phyloP scores from a whole-genome alignment of 2,797 vertebrate species.

The Enteromius trimaculatus region DNA sequence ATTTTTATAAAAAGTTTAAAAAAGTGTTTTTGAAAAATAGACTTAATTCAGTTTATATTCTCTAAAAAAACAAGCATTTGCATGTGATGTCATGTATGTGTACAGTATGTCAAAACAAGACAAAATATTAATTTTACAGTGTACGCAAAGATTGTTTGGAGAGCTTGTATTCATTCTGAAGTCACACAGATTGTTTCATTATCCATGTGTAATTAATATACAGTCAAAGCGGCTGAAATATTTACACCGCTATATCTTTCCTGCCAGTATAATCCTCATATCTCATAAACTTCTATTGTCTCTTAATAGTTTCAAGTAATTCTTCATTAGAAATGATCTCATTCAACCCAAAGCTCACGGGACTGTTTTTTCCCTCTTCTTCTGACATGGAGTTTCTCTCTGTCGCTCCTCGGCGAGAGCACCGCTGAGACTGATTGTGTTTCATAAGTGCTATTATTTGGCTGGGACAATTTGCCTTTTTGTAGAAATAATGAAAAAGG shows the following conservation, averaged over 20 bases:
- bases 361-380: neutral
- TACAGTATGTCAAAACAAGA: neutral
- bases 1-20: neutral
- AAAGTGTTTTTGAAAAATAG: neutral
- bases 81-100: too few species aligned
- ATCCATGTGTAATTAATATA: slow-evolving; percentile 17
- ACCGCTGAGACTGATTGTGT: slow-evolving; percentile 32
- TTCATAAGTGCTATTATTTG: slow-evolving; percentile 55
- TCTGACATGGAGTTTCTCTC: slow-evolving; percentile 33
- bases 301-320: slow-evolving; percentile 53
- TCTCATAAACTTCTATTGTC: slow-evolving; percentile 51
- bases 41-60: neutral
- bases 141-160: neutral
- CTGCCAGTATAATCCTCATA: slow-evolving; percentile 17
- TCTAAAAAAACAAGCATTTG: neutral
- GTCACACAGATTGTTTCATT: slow-evolving; percentile 8
- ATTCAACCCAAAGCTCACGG: slow-evolving; percentile 22
- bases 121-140: neutral
- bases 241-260: slow-evolving; percentile 17
- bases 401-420: slow-evolving; percentile 29
- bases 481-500: slow-evolving; percentile 52
- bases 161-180: slow-evolving; percentile 24
- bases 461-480: slow-evolving; percentile 56
- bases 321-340: slow-evolving; percentile 47
- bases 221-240: neutral